phyloP scores from a whole-genome alignment of 2,888 invertebrate species.

The Osmoderma eremita region DNA sequence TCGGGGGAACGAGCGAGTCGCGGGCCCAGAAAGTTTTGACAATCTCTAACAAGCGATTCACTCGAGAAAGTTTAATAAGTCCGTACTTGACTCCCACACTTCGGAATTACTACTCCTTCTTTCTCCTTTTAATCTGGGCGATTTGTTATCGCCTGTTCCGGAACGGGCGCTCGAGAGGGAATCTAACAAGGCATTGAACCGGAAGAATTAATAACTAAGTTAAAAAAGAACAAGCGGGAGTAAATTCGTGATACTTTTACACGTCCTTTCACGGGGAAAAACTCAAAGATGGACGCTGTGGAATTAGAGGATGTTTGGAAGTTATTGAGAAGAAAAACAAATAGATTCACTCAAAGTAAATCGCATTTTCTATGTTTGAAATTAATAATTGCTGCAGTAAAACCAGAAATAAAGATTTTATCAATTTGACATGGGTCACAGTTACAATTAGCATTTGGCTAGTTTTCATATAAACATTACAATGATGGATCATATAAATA shows the following conservation, averaged over 20 bases:
- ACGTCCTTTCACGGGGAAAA: neutral
- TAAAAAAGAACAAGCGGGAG: slow-evolving; percentile 9
- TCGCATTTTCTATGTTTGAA: neutral
- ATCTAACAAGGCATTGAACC: slow-evolving; percentile 26
- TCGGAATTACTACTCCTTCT: slow-evolving; percentile 19
- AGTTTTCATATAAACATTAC: too few species aligned
- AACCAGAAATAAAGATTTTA: too few species aligned
- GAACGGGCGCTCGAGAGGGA: slow-evolving; percentile 7
- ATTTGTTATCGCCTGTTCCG: slow-evolving; percentile 16
- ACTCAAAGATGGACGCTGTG: neutral
- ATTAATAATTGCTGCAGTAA: too few species aligned
- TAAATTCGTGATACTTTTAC: slow-evolving; percentile 8
- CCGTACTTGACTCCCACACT: slow-evolving; percentile 32
- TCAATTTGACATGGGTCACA: too few species aligned
- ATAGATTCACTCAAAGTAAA: neutral
- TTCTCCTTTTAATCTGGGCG: slow-evolving; percentile 32
- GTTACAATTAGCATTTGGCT: too few species aligned
- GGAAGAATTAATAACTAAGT: slow-evolving; percentile 30
- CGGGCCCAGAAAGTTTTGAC: slow-evolving; percentile 19
- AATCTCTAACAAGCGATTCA: slow-evolving; percentile 38
- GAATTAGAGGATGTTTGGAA: too few species aligned
- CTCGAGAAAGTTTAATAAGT: slow-evolving; percentile 36
- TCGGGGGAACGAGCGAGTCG: too few species aligned
- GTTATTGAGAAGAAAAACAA: neutral
- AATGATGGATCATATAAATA: too few species aligned